These are phyloP conservation scores for Phragmatobia fuliginosa DNA, from an alignment of 2,888 invertebrate genomes.

Conservation along the genomic window DNA sequence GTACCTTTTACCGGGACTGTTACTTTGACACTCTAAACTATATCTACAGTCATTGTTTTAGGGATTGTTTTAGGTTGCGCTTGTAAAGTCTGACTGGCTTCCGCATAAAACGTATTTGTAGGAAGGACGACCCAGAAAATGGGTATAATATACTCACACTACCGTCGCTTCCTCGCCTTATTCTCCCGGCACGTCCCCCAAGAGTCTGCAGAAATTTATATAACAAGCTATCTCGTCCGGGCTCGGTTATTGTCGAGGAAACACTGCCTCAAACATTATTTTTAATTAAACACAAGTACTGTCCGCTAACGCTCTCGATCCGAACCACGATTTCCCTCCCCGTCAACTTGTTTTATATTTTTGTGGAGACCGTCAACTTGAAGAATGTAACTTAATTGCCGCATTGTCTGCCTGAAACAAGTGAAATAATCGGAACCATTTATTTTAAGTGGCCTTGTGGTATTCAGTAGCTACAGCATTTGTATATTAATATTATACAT, in stretches of 20 bases:
- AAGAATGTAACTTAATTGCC: conserved; percentile 48
- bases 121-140: conserved; percentile 87
- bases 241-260: conserved; percentile 83
- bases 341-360: conserved; percentile 54
- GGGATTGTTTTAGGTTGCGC: conserved; percentile 58
- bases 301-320: conserved; percentile 68
- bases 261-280: conserved; percentile 83
- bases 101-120: conserved; percentile 87
- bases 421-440: conserved; percentile 42
- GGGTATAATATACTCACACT: conserved; percentile 87
- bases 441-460: conserved; percentile 34
- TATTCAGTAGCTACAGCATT: conserved; percentile 7
- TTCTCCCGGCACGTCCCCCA: conserved; percentile 81
- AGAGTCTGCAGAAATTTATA: conserved; percentile 85
- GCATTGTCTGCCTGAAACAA: conserved; percentile 47
- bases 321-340: conserved; percentile 62
- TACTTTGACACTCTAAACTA: conserved; percentile 48
- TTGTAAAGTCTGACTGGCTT: conserved; percentile 76
- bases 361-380: conserved; percentile 45
- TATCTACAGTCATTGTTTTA: conserved; percentile 56
- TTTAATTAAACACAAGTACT: conserved; percentile 84
- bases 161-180: conserved; percentile 81
- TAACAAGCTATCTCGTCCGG: conserved; percentile 85
- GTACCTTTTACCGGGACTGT: conserved; percentile 83
- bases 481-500: background rate